Evolutionary conservation across 2,113 vertebrate species (phyloP).

Genomic region (Semnopithecus entellus): DNA sequence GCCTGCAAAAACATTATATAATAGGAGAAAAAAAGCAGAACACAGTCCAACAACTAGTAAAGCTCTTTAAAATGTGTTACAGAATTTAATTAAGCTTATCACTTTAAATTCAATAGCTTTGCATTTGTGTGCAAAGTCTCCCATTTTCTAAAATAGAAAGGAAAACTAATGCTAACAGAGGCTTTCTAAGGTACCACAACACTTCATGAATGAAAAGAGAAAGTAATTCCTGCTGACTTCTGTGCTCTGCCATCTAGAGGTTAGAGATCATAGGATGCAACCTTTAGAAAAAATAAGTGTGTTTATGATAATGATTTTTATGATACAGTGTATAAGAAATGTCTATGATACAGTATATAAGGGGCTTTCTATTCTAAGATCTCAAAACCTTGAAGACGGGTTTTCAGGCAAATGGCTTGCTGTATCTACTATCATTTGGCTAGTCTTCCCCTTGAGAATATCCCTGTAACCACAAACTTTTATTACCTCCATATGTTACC

Average conservation of each 20-base stretch:
- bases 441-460: constrained; percentile 12
- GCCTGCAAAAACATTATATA: not conserved
- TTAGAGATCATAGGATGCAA: not conserved
- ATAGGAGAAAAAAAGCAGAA: not conserved
- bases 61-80: not conserved
- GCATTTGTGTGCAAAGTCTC: not conserved
- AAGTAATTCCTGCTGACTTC: not conserved
- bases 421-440: not conserved
- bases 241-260: not conserved
- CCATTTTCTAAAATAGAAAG: not conserved
- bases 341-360: not conserved
- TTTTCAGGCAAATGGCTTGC: constrained; percentile 6
- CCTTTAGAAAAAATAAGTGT: not conserved
- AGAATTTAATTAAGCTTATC: constrained; percentile 31
- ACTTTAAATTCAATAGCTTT: constrained; percentile 29
- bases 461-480: not conserved
- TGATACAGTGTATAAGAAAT: not conserved
- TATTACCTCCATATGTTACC: not conserved
- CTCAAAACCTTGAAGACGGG: not conserved
- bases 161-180: not conserved
- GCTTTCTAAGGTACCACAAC: not conserved
- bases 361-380: not conserved
- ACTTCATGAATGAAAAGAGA: not conserved
- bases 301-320: not conserved
- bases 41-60: not conserved